A percentile compares a stretch with the other conserved stretches of the same genome.
phyloP scores from a whole-genome alignment of 2,113 vertebrate genomes.

The Urocynchramus pylzowi region DNA sequence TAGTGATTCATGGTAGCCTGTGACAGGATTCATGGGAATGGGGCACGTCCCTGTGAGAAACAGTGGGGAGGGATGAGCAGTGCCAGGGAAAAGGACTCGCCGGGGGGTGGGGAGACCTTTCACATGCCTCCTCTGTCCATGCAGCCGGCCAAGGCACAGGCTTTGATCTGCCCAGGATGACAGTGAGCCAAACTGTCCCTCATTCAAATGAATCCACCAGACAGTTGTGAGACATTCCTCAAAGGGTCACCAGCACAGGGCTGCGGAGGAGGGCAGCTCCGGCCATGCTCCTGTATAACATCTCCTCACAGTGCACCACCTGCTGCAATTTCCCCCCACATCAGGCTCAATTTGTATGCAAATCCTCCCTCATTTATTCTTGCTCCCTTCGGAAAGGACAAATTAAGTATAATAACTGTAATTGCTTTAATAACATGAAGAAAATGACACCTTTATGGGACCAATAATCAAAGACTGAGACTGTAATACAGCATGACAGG shows the following conservation, averaged over 20 bases:
- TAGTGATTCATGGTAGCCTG: neutral
- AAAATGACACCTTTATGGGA: constrained; percentile 53
- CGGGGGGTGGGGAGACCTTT: neutral
- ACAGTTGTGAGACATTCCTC: constrained; percentile 37
- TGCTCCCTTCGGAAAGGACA: constrained; percentile 59
- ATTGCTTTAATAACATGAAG: constrained; percentile 62
- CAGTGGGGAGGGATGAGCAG: neutral
- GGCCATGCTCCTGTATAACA: neutral
- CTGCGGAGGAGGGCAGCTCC: neutral
- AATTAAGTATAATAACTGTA: constrained; percentile 64
- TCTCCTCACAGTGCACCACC: neutral
- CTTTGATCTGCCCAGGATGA: constrained; percentile 32
- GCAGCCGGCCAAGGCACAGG: neutral
- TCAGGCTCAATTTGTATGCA: constrained; percentile 57
- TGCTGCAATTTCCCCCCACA: constrained; percentile 32
- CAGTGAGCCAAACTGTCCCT: neutral
- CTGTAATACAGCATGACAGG: constrained; percentile 45
- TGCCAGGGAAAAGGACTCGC: neutral
- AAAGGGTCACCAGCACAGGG: constrained; percentile 29
- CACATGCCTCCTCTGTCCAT: neutral
- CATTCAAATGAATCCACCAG: constrained; percentile 35
- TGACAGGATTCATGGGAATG: neutral
- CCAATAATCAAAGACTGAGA: constrained; percentile 60
- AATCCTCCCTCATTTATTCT: constrained; percentile 60
- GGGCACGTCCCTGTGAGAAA: neutral